Evolutionary conservation across 2,797 vertebrate genomes (phyloP).

Genomic region (Myripristis murdjan): DNA sequence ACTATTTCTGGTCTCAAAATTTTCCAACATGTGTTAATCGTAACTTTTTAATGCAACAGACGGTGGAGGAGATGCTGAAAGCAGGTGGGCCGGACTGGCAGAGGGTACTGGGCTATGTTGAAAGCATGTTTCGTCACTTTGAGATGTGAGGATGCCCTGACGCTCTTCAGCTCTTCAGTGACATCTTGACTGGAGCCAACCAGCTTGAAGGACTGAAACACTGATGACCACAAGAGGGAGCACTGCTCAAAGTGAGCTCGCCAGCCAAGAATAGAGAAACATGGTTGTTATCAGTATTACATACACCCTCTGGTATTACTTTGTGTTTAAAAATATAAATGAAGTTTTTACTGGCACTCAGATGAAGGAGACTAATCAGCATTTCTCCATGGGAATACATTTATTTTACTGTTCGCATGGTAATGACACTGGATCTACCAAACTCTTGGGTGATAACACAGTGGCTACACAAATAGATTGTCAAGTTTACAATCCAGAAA

Average conservation of each 20-base stretch:
- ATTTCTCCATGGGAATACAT: conserved; percentile 10
- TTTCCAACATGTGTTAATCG: not conserved
- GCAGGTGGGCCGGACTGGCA: conserved; percentile 86
- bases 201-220: conserved; percentile 15
- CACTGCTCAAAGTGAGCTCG: conserved; percentile 8
- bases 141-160: conserved; percentile 80
- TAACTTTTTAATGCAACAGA: conserved; percentile 62
- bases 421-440: conserved; percentile 30
- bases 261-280: conserved; percentile 10
- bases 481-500: conserved; percentile 2
- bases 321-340: conserved; percentile 12
- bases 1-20: not conserved
- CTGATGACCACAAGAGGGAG: conserved; percentile 35
- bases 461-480: conserved; percentile 29
- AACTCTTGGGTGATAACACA: conserved; percentile 35
- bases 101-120: conserved; percentile 84
- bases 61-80: conserved; percentile 83
- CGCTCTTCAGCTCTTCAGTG: not conserved
- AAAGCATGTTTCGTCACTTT: conserved; percentile 87
- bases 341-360: not conserved
- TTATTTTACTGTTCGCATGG: conserved; percentile 35
- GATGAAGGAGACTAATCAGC: conserved; percentile 11
- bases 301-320: conserved; percentile 20
- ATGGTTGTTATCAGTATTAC: conserved; percentile 14
- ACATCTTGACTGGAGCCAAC: conserved; percentile 2